A percentile compares a stretch with the other conserved stretches of the same genome.
These are phyloP conservation scores for Tympanuchus pallidicinctus DNA, from an alignment of 2,113 vertebrate genomes.

Conservation along the genomic window DNA sequence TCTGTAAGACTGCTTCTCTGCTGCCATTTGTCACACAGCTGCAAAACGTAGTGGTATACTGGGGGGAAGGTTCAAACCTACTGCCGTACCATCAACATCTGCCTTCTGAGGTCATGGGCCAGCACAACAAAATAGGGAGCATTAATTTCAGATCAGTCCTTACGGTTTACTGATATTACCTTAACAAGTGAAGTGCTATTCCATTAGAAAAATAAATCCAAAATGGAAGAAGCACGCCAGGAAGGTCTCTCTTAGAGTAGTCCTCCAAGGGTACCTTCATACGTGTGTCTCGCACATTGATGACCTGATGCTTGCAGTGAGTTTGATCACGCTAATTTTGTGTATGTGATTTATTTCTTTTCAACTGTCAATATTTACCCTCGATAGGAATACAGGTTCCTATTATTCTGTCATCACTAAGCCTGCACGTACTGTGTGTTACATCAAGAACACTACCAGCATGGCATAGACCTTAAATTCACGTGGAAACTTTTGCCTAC, in stretches of 20 bases:
- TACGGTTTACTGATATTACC: not conserved
- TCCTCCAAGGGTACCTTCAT: not conserved
- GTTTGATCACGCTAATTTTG: not conserved
- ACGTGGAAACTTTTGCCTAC: fast-evolving
- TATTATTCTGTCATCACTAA: not conserved
- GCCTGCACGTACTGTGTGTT: not conserved
- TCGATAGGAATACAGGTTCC: not conserved
- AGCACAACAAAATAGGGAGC: not conserved
- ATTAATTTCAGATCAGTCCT: not conserved
- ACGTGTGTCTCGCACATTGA: fast-evolving
- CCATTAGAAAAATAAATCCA: not conserved
- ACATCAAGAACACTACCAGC: not conserved
- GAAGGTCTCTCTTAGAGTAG: not conserved
- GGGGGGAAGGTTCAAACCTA: not conserved
- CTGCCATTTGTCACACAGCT: too few species aligned
- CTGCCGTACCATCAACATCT: not conserved
- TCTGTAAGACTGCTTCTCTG: too few species aligned
- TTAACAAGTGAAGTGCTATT: not conserved
- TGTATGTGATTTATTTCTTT: not conserved
- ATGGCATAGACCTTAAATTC: not conserved
- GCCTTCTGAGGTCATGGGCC: too few species aligned
- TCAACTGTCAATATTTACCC: not conserved
- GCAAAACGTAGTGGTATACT: not conserved
- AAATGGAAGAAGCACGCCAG: not conserved
- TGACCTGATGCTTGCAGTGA: not conserved